Conservation (phyloP, 1,140 invertebrate species). For the Drosophila quadrilineata region DNA sequence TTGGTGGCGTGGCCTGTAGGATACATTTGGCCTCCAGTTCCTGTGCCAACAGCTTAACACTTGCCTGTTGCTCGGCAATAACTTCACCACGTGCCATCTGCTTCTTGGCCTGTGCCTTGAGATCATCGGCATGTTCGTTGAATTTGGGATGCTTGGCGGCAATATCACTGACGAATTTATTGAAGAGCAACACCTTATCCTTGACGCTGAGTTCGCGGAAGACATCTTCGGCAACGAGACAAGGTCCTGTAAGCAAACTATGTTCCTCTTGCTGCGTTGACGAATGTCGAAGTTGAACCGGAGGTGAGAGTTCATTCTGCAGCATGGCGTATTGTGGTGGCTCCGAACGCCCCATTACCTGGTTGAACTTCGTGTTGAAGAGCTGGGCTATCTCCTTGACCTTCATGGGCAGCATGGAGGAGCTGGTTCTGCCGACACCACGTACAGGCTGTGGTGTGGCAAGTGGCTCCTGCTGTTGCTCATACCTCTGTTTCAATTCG, state of each 20-base stretch:
- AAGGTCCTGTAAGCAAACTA: slow-evolving; percentile 21
- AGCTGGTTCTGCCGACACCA: not conserved
- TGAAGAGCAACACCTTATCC: slow-evolving; percentile 70
- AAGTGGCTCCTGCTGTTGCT: slow-evolving; percentile 7
- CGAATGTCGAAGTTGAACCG: no score
- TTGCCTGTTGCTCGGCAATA: slow-evolving; percentile 55
- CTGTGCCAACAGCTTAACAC: slow-evolving; percentile 61
- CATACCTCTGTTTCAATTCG: slow-evolving; percentile 62
- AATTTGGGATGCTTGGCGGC: slow-evolving; percentile 68
- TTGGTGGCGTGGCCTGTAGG: slow-evolving; percentile 8
- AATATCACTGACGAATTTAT: slow-evolving; percentile 72
- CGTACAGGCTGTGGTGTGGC: not conserved
- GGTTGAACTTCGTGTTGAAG: slow-evolving; percentile 65
- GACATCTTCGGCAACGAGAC: slow-evolving; percentile 69
- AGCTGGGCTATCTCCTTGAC: slow-evolving; percentile 72
- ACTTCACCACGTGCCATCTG: slow-evolving; percentile 64
- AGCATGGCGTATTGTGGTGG: slow-evolving; percentile 44
- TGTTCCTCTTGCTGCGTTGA: not conserved
- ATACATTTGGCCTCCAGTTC: slow-evolving; percentile 69
- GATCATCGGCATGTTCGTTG: slow-evolving; percentile 47
- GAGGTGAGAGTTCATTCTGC: slow-evolving; percentile 60
- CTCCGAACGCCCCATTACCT: slow-evolving; percentile 50
- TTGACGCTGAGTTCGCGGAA: slow-evolving; percentile 71
- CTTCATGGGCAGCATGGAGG: slow-evolving; percentile 50
- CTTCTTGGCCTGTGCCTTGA: slow-evolving; percentile 57